Evolutionary conservation across 2,888 invertebrate genomes (phyloP).

Genomic region (Brenthis hecate): DNA sequence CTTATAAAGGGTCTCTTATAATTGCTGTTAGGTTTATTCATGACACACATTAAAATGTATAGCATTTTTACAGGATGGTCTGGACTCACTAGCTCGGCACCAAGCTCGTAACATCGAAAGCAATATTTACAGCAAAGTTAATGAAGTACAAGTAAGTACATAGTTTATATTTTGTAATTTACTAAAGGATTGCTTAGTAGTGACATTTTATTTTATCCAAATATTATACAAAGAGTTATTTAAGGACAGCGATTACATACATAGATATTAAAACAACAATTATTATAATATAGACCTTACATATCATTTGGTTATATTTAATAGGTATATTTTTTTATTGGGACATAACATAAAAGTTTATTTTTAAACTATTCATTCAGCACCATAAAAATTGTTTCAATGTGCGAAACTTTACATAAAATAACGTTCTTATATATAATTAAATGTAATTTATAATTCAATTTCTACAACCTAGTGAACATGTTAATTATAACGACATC

Average conservation of each 20-base stretch:
- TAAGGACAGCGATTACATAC: too few relatives aligned
- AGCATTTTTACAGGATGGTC: constrained; percentile 85
- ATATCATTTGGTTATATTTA: too few relatives aligned
- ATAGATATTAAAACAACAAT: too few relatives aligned
- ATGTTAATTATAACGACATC: background rate
- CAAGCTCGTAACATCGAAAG: constrained; percentile 90
- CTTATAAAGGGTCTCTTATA: constrained; percentile 2
- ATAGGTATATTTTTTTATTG: too few relatives aligned
- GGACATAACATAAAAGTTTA: too few relatives aligned
- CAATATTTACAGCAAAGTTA: constrained; percentile 94
- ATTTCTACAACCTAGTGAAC: background rate
- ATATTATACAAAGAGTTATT: too few relatives aligned
- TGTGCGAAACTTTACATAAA: too few relatives aligned
- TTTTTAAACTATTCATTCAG: too few relatives aligned
- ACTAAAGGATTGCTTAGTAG: background rate
- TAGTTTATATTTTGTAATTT: background rate
- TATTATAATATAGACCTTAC: too few relatives aligned
- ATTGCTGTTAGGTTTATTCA: constrained; percentile 31
- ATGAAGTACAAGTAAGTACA: constrained; percentile 86
- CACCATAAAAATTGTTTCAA: too few relatives aligned
- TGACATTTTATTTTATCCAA: too few relatives aligned
- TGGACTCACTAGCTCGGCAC: constrained; percentile 91
- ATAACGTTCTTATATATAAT: background rate
- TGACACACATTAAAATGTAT: constrained; percentile 34
- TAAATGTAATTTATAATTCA: background rate